Conservation (phyloP, 2,888 invertebrate species). For the Lasioglossum lativentre region DNA sequence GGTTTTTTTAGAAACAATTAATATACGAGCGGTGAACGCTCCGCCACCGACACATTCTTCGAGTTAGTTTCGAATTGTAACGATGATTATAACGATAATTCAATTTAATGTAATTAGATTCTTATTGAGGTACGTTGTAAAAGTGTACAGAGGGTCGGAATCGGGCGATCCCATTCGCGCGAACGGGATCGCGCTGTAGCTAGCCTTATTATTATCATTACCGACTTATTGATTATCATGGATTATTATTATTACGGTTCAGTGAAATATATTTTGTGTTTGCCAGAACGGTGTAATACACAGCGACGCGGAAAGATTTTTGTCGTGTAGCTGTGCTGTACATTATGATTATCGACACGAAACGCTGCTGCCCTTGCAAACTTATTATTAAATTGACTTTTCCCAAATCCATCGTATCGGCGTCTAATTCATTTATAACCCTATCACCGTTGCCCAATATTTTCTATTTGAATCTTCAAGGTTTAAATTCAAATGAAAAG, state of each 20-base stretch:
- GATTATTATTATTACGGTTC: conserved; percentile 74
- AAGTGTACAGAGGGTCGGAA: conserved; percentile 79
- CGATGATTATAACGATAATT: conserved; percentile 68
- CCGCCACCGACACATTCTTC: conserved; percentile 66
- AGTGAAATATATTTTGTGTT: conserved; percentile 80
- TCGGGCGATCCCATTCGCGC: conserved; percentile 62
- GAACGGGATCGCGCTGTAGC: conserved; percentile 72
- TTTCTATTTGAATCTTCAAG: not conserved
- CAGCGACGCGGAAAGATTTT: conserved; percentile 74
- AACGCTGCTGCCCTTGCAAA: conserved; percentile 56
- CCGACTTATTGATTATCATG: conserved; percentile 70
- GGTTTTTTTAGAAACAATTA: conserved; percentile 59
- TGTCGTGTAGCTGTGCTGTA: conserved; percentile 56
- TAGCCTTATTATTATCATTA: conserved; percentile 79
- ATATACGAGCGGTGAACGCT: conserved; percentile 56
- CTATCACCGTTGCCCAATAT: not conserved
- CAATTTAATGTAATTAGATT: conserved; percentile 77
- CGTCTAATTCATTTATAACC: conserved; percentile 24
- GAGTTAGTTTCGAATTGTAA: conserved; percentile 76
- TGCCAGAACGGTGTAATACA: conserved; percentile 82
- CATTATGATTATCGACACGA: conserved; percentile 63
- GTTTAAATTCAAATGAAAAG: not conserved
- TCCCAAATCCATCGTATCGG: conserved; percentile 32
- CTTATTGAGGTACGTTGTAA: conserved; percentile 78
- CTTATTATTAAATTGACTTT: conserved; percentile 66